Conservation (phyloP, 1,140 invertebrate genomes). For the Piezodorus guildinii region DNA sequence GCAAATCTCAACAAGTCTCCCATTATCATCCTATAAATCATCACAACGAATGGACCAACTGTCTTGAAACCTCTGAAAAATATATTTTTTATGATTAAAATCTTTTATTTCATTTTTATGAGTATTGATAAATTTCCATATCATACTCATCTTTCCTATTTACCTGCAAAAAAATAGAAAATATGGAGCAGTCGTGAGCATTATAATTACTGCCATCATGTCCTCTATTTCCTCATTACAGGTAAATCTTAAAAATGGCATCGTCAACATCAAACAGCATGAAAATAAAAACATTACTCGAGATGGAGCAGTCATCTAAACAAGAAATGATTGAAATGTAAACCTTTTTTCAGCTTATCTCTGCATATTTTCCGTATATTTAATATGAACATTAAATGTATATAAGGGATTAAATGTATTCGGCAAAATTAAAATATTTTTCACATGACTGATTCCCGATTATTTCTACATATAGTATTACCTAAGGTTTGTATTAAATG, state of each 20-base stretch:
- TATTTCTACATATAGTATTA: no score
- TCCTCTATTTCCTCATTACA: slow-evolving; percentile 81
- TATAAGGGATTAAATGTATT: no score
- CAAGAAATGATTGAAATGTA: slow-evolving; percentile 21
- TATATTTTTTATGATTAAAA: no score
- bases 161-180: slow-evolving; percentile 97
- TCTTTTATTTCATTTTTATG: slow-evolving; percentile 20
- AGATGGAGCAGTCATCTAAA: slow-evolving; percentile 73
- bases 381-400: no score
- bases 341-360: no score
- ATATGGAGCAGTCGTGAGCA: slow-evolving; percentile 90
- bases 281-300: slow-evolving; percentile 90
- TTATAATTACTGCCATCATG: slow-evolving; percentile 80
- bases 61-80: slow-evolving; percentile 84
- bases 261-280: slow-evolving; percentile 69
- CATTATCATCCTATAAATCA: slow-evolving; percentile 98
- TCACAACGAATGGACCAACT: slow-evolving; percentile 96
- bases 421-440: no score
- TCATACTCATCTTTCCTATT: slow-evolving; percentile 7
- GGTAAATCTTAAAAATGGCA: slow-evolving; percentile 70
- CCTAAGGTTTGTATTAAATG: no score
- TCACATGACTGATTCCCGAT: no score
- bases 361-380: no score
- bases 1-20: slow-evolving; percentile 91
- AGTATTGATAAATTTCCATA: not conserved